These are phyloP conservation scores for Lamproptera curius DNA, from an alignment of 2,888 invertebrate genomes.

Conservation along the genomic window DNA sequence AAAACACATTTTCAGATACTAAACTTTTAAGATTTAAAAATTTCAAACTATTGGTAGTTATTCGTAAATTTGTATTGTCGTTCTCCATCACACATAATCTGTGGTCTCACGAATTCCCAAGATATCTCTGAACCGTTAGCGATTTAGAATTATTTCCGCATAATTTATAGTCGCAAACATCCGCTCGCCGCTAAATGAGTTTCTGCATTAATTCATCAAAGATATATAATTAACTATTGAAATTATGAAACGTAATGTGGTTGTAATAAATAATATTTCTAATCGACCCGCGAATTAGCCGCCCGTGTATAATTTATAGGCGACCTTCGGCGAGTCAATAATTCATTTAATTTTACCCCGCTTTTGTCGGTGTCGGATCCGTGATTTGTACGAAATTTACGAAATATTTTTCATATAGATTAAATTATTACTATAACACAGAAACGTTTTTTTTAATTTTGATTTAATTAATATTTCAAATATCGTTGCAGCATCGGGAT, in stretches of 20 bases:
- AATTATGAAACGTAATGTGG: conserved; percentile 15
- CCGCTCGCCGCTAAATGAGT: conserved; percentile 1
- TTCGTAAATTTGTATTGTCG: no score
- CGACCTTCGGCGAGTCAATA: conserved; percentile 36
- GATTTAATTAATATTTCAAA: no score
- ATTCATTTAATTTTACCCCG: conserved; percentile 59
- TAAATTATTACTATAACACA: no score
- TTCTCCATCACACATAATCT: no score
- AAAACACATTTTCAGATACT: no score
- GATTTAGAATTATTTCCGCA: conserved; percentile 2
- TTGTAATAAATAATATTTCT: conserved; percentile 26
- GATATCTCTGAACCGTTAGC: not conserved
- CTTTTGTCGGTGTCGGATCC: conserved; percentile 29
- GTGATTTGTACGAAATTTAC: no score
- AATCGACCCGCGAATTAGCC: conserved; percentile 33
- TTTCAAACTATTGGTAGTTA: no score
- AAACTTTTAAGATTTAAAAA: no score
- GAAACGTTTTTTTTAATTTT: no score
- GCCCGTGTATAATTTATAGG: conserved; percentile 32
- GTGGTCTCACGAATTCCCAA: not conserved
- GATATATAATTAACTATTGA: conserved; percentile 18
- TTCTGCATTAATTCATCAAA: conserved; percentile 12
- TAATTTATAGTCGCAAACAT: conserved; percentile 11
- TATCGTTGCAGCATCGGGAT: no score
- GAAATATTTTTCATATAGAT: no score